Evolutionary conservation across 2,888 invertebrate species (phyloP).

Genomic region (Luperina testacea): DNA sequence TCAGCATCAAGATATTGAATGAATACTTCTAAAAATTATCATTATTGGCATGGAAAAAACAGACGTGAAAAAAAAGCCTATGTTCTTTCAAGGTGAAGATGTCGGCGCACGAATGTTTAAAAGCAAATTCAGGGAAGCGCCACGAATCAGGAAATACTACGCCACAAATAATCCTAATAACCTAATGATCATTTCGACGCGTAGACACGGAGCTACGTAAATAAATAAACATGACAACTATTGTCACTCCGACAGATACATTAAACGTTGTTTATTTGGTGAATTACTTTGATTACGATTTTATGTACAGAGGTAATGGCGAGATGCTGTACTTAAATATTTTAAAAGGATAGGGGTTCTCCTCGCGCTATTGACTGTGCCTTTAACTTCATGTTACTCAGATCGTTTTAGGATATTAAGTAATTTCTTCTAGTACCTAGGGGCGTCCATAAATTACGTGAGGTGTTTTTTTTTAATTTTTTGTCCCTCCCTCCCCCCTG

Average conservation of each 20-base stretch:
- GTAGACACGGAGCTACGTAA: slow-evolving; percentile 58
- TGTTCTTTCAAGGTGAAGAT: slow-evolving; percentile 87
- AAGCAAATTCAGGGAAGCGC: slow-evolving; percentile 85
- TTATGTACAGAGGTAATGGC: slow-evolving; percentile 6
- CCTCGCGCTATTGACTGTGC: not conserved
- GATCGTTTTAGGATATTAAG: not conserved
- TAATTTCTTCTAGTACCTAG: not conserved
- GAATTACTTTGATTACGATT: slow-evolving; percentile 44
- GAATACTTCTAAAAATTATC: slow-evolving; percentile 85
- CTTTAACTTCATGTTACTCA: not conserved
- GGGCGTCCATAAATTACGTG: too few species aligned
- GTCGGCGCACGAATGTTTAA: slow-evolving; percentile 83
- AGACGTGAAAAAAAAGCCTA: slow-evolving; percentile 82
- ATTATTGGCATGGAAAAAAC: slow-evolving; percentile 84
- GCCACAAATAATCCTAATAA: slow-evolving; percentile 78
- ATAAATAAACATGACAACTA: slow-evolving; percentile 58
- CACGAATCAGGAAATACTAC: slow-evolving; percentile 82
- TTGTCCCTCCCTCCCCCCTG: too few species aligned
- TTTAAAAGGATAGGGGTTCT: not conserved
- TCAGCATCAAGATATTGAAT: slow-evolving; percentile 84
- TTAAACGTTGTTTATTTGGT: slow-evolving; percentile 42
- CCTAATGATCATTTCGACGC: slow-evolving; percentile 74
- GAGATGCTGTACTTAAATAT: slow-evolving; percentile 7
- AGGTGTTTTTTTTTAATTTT: too few species aligned
- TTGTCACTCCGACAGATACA: slow-evolving; percentile 39